Conservation (phyloP, 1,140 invertebrate genomes). For the Magallana gigas region DNA sequence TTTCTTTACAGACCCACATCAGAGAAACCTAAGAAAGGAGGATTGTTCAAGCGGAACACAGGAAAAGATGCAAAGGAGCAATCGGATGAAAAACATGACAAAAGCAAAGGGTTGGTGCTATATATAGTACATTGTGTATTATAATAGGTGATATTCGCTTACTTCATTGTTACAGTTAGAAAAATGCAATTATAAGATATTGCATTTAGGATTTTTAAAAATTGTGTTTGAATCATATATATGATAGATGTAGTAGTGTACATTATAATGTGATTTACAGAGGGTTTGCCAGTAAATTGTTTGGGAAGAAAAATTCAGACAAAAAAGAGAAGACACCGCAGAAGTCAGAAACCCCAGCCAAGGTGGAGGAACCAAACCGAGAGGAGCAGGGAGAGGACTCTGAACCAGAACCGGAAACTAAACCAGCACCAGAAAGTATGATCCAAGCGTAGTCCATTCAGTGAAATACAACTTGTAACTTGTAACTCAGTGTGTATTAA, state of each 20-base stretch:
- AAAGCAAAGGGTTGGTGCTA: background rate
- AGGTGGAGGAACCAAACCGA: background rate
- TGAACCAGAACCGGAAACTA: conserved; percentile 23
- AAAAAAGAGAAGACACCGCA: background rate
- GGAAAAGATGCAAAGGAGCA: background rate
- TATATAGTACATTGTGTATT: background rate
- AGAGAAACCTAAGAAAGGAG: conserved; percentile 31
- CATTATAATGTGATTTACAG: background rate
- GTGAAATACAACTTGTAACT: no score
- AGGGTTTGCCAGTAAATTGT: background rate
- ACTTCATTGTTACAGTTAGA: no score
- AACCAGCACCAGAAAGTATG: background rate
- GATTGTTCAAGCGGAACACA: background rate
- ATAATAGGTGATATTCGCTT: no score
- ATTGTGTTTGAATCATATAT: no score
- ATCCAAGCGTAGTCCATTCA: no score
- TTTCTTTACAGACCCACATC: conserved; percentile 16
- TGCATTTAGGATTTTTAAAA: no score
- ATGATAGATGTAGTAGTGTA: no score
- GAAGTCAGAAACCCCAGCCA: background rate
- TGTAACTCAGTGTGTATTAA: no score
- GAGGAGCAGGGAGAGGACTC: background rate
- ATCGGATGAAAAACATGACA: background rate
- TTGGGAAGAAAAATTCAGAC: conserved; percentile 2
- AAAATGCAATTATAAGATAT: background rate